Evolutionary conservation across 2,888 invertebrate species (phyloP), one percentile per base, ranked within the genome.

Genomic region (Zootermopsis nevadensis): DNA sequence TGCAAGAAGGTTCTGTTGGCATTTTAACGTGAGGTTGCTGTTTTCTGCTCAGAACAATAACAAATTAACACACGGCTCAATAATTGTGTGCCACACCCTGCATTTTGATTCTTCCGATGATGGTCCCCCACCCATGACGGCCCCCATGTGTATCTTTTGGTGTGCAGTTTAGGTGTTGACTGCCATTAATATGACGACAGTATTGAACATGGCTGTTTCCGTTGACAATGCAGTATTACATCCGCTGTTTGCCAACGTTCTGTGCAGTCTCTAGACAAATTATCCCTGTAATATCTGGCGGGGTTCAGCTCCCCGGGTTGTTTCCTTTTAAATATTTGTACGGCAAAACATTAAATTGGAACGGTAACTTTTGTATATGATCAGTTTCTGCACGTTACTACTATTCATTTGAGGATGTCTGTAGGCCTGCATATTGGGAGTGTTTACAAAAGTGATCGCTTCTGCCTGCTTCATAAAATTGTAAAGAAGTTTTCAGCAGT

Each of bases 221-320:
- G 69, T 69, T 69, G 69, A 69, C 69, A 69, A 69, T 31, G 33
- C 69, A 69, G 33, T 69, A 69, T 69, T 69, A 69, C 69, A 69
- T 69, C 69, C 69, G 22, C 8, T 69, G 69, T 69, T 69, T 69
- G 33, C 69, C 22, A 27, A 15, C 27, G 10, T 60, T 60, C 60
- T 60, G 8, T 55, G 22, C 27, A 27, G 12, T 60, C n/a, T 60
- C 27, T 27, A 60, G 60, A n/a, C 60, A 60, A 27, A 60, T 60
- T 6, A 69, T 31, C 33, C 31, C 69, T 33, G 33, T 33, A 69
- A 69, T 69, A 69, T 27, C 69, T 30, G 15, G 19, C 24, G 69
- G 69, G 33, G 12, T 31, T 30, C 1, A 69, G n/a, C n/a, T n/a
- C 60, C 60, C n/a, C 60, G 27, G 27, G 69, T 15, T 31, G 69